Base-by-base conservation (phyloP, 2,888 invertebrate genomes). In the Mystacides longicornis region DNA sequence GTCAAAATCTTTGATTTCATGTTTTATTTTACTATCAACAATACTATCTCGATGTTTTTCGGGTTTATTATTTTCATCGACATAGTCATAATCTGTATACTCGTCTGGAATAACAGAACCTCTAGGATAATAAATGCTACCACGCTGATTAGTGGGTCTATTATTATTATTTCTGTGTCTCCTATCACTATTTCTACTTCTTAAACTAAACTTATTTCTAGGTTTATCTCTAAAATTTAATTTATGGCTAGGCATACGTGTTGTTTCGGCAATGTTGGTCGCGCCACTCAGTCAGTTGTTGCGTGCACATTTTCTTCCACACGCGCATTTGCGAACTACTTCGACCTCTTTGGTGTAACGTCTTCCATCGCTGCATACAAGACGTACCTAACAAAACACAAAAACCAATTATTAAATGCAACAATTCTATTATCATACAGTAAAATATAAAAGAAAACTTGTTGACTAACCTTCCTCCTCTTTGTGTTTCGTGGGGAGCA, bases 301-400 rank as follows among this genome's bases (percentile, higher is more conserved):
- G 75, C 81, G 85, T 81, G 86, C 85, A 77, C 93, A 93, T 78
- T 92, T 92, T 77, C 91, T 90, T 65, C 88, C 87, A 80, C 96
- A 96, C 64, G 93, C 91, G 76, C 97, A 97, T 73, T 95, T 95
- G 70, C 95, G 87, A 69, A 97, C 93, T 71, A 97, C 90, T 69
- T 96, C 95, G 68, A 97, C 86, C 69, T 95, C 93, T 81, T 94
- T 93, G 73, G 93, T 91, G 81, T 93, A 95, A 60, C 91, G 87
- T 56, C 89, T 89, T 62, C 95, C 94, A 70, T 95, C 91, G 62
- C 86, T 82, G 78, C 97, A 98, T 65, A 93, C 85, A 65, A 98
- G 82, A 64, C 94, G 89, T 62, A 90, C 86, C 88, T 89, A 74
- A 2, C 73, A 65, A 9, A 45, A 7, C 5, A 19, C 14, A 16